phyloP scores from a whole-genome alignment of 2,113 vertebrate species.

The Ginglymostoma cirratum region DNA sequence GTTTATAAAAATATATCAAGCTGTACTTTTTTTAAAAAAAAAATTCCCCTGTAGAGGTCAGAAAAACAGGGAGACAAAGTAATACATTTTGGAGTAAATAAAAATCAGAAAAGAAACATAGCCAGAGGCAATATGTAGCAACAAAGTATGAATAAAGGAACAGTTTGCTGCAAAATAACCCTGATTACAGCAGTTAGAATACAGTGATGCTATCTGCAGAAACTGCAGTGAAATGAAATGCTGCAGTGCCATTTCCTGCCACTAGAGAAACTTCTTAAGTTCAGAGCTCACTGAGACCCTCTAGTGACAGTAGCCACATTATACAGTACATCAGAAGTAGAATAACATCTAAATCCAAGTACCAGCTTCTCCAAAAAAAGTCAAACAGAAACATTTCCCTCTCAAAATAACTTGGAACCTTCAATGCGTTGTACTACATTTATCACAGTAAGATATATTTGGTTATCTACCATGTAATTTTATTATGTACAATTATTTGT shows the following conservation, averaged over 20 bases:
- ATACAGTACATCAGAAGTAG: background rate
- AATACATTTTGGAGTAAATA: background rate
- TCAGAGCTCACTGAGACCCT: background rate
- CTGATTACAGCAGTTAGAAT: background rate
- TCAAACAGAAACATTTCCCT: background rate
- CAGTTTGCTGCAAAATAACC: background rate
- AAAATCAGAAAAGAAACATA: background rate
- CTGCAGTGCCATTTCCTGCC: background rate
- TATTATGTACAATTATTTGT: background rate
- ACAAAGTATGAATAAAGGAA: background rate
- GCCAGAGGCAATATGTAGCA: background rate
- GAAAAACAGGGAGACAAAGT: background rate
- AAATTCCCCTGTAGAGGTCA: background rate
- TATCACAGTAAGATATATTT: background rate
- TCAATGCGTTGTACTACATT: background rate
- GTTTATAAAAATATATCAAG: background rate
- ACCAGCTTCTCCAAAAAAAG: background rate
- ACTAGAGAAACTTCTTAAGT: background rate
- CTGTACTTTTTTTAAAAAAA: background rate
- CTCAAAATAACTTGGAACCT: background rate
- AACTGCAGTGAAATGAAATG: background rate
- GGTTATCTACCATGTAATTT: too few relatives aligned
- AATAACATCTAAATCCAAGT: background rate
- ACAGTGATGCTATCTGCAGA: background rate
- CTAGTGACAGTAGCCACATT: background rate